Percentiles rank a stretch among this genome's conserved stretches.
Conservation (phyloP, 2,113 vertebrate genomes). For the Stegostoma tigrinum region DNA sequence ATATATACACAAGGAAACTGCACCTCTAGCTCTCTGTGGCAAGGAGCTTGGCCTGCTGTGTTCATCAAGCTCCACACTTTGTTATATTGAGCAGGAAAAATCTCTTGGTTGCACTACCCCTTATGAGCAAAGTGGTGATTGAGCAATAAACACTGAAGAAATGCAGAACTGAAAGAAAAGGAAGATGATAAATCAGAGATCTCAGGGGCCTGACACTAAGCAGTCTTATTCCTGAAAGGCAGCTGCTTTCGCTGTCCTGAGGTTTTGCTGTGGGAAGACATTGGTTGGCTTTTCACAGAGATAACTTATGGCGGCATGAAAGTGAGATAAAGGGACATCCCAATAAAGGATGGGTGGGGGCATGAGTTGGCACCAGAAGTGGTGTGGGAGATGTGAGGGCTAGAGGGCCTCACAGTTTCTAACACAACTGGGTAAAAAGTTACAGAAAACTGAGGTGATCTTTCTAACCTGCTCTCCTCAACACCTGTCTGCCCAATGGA, state of each 20-base stretch:
- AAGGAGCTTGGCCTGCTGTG: too few relatives aligned
- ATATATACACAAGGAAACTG: too few relatives aligned
- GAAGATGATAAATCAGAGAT: not conserved
- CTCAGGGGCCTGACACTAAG: not conserved
- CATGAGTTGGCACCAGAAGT: not conserved
- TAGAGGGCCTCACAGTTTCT: not conserved
- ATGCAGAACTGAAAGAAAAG: not conserved
- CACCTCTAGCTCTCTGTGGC: too few relatives aligned
- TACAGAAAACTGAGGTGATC: not conserved
- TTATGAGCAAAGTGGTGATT: not conserved
- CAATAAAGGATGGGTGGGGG: not conserved
- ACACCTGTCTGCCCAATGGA: not conserved
- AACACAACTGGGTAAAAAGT: not conserved
- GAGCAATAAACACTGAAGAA: not conserved
- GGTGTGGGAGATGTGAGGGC: not conserved
- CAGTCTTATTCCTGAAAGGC: not conserved
- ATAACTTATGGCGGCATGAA: not conserved
- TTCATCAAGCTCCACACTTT: too few relatives aligned
- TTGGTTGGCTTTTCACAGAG: not conserved
- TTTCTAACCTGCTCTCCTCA: not conserved
- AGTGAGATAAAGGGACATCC: too few relatives aligned
- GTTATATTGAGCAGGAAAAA: not conserved
- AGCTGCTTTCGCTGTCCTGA: not conserved
- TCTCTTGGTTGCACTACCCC: not conserved
- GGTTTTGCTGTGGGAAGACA: not conserved